Evolutionary conservation across 2,888 invertebrate genomes (phyloP).

Genomic region (Gerris lacustris): DNA sequence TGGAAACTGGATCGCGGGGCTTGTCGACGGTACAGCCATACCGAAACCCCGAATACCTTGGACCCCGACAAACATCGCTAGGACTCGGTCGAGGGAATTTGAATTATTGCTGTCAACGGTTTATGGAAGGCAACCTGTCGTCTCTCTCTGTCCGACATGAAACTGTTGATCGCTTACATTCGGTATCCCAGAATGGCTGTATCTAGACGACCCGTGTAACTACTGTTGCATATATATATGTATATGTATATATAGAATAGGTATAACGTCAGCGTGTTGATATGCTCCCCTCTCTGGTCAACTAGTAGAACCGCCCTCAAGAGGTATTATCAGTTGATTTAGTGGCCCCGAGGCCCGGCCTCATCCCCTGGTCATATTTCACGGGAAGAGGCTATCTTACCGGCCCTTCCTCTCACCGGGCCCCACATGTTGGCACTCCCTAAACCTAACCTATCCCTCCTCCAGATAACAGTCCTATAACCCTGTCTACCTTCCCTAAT

Average conservation of each 20-base stretch:
- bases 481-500: slow-evolving; percentile 1
- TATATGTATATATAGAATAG: too few species aligned
- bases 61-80: too few species aligned
- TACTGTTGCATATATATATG: too few species aligned
- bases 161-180: background rate
- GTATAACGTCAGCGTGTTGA: too few species aligned
- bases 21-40: too few species aligned
- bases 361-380: slow-evolving; percentile 1
- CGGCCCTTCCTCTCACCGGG: background rate
- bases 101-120: background rate
- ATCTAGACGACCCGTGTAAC: too few species aligned
- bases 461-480: slow-evolving; percentile 3
- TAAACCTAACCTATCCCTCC: background rate
- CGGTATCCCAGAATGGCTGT: too few species aligned
- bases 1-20: background rate
- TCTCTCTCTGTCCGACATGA: background rate
- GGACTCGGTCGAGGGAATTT: background rate
- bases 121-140: slow-evolving; percentile 3
- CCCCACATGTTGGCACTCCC: background rate
- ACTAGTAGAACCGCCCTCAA: too few species aligned
- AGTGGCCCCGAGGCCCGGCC: background rate
- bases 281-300: too few species aligned
- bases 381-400: background rate
- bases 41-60: too few species aligned
- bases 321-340: slow-evolving; percentile 1